Base-by-base conservation (phyloP, 1,140 invertebrate genomes). In the Pseudomyrmex flavicornis region DNA sequence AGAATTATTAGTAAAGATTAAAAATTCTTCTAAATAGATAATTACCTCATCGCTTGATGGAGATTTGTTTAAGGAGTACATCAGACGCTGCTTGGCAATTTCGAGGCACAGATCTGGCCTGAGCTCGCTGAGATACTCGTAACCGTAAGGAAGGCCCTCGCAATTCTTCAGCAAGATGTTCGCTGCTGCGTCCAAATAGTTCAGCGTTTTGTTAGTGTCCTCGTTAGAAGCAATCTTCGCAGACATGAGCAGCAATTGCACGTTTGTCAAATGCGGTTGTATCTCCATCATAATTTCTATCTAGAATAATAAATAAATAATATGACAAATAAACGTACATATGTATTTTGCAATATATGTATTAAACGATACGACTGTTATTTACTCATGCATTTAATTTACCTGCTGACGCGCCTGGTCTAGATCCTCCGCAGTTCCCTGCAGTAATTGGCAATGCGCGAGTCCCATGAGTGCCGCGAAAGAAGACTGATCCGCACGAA, bases 91-190 rank as follows among this genome's bases (percentile, higher is more conserved):
- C 85, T 96, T 95, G 9, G 97, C 96, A 9, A 99, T 95, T 84
- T 98, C 96, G 10, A 98, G 91, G 26, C 98, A 94, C 87, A 99
- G 97, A 93, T 98, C 97, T 2, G 98, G 97, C 95, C 99, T 97
- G 35, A 99, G 93, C 52, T 95, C 91, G 15, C 95, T 95, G 8
- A 98, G 95, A 91, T 98, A 99, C 1, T 96, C 93, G 13, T 96
- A 94, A 26, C 98, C 97, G 88, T 97, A 97, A 0, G 96, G 95
- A 63, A 96, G 92, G 2, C 94, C 94, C 85, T 96, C 95, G 8
- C 96, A 95, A 63, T 93, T 91, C 48, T 95, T 93, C 79, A 97
- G 95, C 91, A 98, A 97, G 44, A 95, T 92, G 82, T 97, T 96
- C 22, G 96, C 95, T 17, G 97, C 96, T 85, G 96, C 95, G 88